Base-by-base conservation (phyloP, 2,797 vertebrate genomes). In the Neosalanx taihuensis region DNA sequence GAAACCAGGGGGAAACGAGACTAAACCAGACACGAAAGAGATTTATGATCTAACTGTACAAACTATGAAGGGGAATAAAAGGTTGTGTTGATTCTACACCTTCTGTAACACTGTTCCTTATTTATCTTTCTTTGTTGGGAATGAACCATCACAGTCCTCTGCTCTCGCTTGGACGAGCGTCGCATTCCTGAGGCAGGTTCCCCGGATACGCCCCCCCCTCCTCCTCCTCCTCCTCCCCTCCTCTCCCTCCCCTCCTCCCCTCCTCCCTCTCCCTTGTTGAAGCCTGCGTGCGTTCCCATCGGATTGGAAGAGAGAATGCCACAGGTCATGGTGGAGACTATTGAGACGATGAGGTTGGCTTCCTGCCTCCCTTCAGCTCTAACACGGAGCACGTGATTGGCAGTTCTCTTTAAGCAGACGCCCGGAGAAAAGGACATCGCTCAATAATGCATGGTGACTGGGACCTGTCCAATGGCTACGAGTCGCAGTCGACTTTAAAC, bases 41-140 rank as follows among this genome's bases (percentile, higher is more conserved):
- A 67, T 63, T 37, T 70, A 73, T 37, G 63, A 65, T 70, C 61
- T 37, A 37, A 59, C 51, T 51, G 60, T 69, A 62, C 70, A 75
- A 78, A 78, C 66, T 61, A 53, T 49, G 61, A 62, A 69, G 37
- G 64, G 64, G 72, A 58, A 26, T 56, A 72, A 72, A 46, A 33
- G 69, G 30, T 64, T 69, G 15, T 71, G 65, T 61, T 66, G 73
- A 69, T 73, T 67, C 70, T 76, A 31, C 63, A 49, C 58, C 37
- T 35, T 13, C 26, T 65, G 66, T 61, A 72, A 57, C 66, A 61
- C 58, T 67, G 72, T 74, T 74, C 73, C 71, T 72, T 78, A 78
- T 78, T 78, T 78, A 64, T 74, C 76, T 72, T 71, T 67, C 72
- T 72, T 74, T 78, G 72, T 68, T 67, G 53, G 35, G 64, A 74